phyloP scores from a whole-genome alignment of 2,797 vertebrate species.

The Anguilla marmorata region DNA sequence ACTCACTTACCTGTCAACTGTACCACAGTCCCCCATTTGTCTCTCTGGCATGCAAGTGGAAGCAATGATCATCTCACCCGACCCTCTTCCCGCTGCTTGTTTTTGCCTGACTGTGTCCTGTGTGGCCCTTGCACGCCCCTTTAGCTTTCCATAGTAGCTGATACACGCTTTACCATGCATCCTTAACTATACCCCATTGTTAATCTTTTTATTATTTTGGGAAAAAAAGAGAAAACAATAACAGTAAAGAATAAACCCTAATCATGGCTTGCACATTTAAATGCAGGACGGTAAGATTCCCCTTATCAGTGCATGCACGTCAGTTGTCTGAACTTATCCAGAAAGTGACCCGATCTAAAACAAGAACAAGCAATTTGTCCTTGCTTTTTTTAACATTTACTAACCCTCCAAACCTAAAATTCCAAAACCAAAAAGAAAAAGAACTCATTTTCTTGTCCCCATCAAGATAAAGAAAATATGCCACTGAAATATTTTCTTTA shows the following conservation, averaged over 20 bases:
- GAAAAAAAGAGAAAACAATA: conserved; percentile 21
- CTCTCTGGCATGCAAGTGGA: conserved; percentile 59
- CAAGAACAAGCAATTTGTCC: conserved; percentile 37
- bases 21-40: conserved; percentile 30
- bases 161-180: conserved; percentile 27
- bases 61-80: conserved; percentile 37
- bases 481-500: conserved; percentile 60
- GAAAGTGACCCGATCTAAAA: conserved; percentile 36
- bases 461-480: conserved; percentile 62
- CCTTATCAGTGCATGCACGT: conserved; percentile 70
- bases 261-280: conserved; percentile 71
- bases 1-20: conserved; percentile 42
- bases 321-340: conserved; percentile 51
- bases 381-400: conserved; percentile 48
- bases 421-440: conserved; percentile 23
- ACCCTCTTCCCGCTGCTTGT: conserved; percentile 41
- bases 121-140: conserved; percentile 44
- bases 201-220: conserved; percentile 19
- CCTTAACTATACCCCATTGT: conserved; percentile 34
- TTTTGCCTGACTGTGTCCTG: conserved; percentile 39
- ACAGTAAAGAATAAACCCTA: conserved; percentile 25
- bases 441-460: conserved; percentile 54
- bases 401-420: conserved; percentile 47
- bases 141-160: conserved; percentile 16
- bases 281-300: conserved; percentile 57